Base-by-base conservation (phyloP, 2,113 vertebrate species). In the Nanorana parkeri region DNA sequence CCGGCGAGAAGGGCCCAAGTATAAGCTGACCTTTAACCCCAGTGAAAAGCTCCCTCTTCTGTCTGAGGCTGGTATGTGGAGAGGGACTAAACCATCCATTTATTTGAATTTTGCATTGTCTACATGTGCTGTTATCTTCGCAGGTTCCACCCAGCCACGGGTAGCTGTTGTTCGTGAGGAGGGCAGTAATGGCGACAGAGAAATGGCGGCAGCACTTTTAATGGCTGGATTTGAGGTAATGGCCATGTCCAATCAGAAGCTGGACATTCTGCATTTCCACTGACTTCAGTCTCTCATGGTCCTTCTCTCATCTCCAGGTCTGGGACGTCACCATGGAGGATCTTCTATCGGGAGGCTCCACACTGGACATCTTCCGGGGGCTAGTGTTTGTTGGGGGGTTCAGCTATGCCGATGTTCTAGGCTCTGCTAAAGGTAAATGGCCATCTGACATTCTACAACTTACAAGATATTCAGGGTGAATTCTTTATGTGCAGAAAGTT, bases 271-370 rank as follows among this genome's bases (percentile, higher is more conserved):
- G 21, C 19, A 10, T 36, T 8, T 24, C 2, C 20, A 2, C 23
- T 36, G 19, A 24, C 47, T 20, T 56, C 63, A 20, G 32, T 17
- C 51, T 26, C 16, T 7, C 28, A 17, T 2, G 29, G 2, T 4
- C 19, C 19, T 1, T 6, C 26, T 10, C 8, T 0, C 41, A 23
- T 6, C 68, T 6, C 47, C 64, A 98, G 96, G 96, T 97, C 7
- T 98, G 96, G 96, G 96, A 98, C n/a, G 93, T 97, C 78, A 97
- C 94, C 29, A 97, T 96, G 93, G 92, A 96, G 87, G 96, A 98
- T 75, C 87, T 97, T 17, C 95, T 94, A 83, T 91, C 91, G 0
- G 95, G 95, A 17, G 87, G 92, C 0, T 47, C 91, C 2, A 89
- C 87, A 0, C 90, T 98, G 76, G 92, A 97, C n/a, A 87, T 85